Evolutionary conservation across 2,113 vertebrate species (phyloP), one percentile per base, ranked within the genome.

Genomic region (Caranx ignobilis): DNA sequence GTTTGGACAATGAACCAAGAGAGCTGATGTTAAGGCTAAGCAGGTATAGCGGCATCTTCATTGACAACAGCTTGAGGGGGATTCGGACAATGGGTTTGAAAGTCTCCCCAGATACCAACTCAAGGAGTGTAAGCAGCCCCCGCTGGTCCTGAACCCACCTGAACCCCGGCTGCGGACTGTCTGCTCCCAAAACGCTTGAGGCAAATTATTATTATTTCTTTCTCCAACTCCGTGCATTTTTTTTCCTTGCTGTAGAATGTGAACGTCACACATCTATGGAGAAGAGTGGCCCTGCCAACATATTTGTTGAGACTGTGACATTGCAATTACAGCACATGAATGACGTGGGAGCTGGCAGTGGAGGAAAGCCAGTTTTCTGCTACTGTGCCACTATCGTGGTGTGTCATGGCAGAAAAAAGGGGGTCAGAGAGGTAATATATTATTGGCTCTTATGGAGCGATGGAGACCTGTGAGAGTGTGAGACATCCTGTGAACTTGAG

Each of bases 61-160:
- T 12, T 3, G 50, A 75, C 48, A 71, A 62, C 65, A 69, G 75
- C 79, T 76, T 50, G 47, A 48, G 60, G 64, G 56, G 61, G 70
- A 70, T 60, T 32, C 11, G 26, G 82, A 73, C 2, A 15, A 73
- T 67, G 45, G 52, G 45, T 65, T 45, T 69, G 60, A 89, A 77
- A 79, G 19, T 56, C 55, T 79, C 57, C 81, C 6, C 18, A 34
- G 86, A 81, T 71, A 72, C 80, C 1, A 41, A n/a, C 43, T 66
- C 2, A 0, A 77, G 48, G 60, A 56, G 37, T 63, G 65, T 9
- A n/a, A 68, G 78, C 35, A 69, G 48, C 60, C 73, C 72, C 76
- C 41, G 37, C 32, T 50, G 77, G 80, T 79, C 56, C 50, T 26
- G 39, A 82, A 26, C 26, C 35, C 68, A 80, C 75, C 69, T 75